Percentiles rank a stretch among this genome's conserved stretches.
phyloP scores from a whole-genome alignment of 2,113 vertebrate species.

The Sigmodon hispidus region DNA sequence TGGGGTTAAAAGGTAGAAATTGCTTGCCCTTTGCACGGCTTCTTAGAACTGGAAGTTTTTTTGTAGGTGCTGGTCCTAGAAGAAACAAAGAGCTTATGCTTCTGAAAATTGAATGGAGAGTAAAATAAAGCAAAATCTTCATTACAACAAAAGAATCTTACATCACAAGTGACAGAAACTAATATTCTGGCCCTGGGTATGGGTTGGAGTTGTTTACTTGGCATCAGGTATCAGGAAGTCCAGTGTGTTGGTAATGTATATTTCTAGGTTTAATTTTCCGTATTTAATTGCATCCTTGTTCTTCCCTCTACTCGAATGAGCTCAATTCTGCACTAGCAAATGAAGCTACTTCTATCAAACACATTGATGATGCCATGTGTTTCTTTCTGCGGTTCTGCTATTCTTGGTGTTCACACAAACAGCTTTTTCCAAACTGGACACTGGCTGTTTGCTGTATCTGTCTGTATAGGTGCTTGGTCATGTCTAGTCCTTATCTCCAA shows the following conservation, averaged over 20 bases:
- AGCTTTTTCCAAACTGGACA: not conserved
- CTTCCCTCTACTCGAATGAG: not conserved
- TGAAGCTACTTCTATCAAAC: not conserved
- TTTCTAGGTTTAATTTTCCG: not conserved
- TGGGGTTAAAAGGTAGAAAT: not conserved
- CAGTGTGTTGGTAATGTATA: not conserved
- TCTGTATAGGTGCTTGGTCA: not conserved
- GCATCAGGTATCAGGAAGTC: not conserved
- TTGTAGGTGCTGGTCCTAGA: not conserved
- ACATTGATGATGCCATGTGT: not conserved
- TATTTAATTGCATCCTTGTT: not conserved
- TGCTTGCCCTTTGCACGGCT: not conserved
- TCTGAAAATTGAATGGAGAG: not conserved
- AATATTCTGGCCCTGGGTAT: not conserved
- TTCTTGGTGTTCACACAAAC: not conserved
- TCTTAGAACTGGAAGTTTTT: not conserved
- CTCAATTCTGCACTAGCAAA: not conserved
- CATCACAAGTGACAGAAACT: not conserved
- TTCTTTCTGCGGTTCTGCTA: not conserved
- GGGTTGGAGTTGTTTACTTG: not conserved
- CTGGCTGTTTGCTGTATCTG: not conserved
- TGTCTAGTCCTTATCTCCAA: not conserved
- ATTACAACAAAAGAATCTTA: not conserved
- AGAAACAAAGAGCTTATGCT: not conserved
- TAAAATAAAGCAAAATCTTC: not conserved